phyloP scores from a whole-genome alignment of 2,888 invertebrate genomes.

The Brenthis ino region DNA sequence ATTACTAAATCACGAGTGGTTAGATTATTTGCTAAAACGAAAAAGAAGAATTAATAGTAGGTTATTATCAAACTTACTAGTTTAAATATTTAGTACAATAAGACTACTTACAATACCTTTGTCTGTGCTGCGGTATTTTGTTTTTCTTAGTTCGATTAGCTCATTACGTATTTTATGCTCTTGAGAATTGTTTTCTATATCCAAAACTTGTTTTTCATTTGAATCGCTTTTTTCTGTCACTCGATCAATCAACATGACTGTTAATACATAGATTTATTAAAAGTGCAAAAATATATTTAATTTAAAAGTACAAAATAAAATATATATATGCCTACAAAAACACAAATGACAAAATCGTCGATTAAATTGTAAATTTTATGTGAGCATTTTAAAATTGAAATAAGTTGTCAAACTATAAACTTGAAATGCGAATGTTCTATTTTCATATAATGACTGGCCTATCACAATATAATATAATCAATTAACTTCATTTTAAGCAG shows the following conservation, averaged over 20 bases:
- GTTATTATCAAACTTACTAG: background rate
- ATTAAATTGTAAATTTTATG: constrained; percentile 60
- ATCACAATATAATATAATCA: constrained; percentile 8
- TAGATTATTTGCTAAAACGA: constrained; percentile 40
- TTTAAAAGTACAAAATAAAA: constrained; percentile 46
- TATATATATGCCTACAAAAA: constrained; percentile 57
- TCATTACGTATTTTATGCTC: constrained; percentile 62
- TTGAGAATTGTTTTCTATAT: constrained; percentile 41
- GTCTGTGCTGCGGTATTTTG: constrained; percentile 52
- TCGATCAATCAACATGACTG: constrained; percentile 63
- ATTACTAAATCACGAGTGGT: constrained; percentile 65
- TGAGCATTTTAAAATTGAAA: constrained; percentile 31
- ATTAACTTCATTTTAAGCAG: constrained; percentile 24
- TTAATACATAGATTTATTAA: constrained; percentile 55
- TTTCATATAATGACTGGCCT: constrained; percentile 1
- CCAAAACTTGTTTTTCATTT: constrained; percentile 31
- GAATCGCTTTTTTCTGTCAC: constrained; percentile 52
- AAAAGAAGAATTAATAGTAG: constrained; percentile 14
- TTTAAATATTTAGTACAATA: too few species aligned
- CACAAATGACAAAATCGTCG: constrained; percentile 55
- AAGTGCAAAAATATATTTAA: constrained; percentile 45
- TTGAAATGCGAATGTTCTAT: constrained; percentile 25
- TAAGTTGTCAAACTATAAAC: constrained; percentile 24
- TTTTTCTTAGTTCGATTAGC: constrained; percentile 63
- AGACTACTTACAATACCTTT: too few species aligned